Evolutionary conservation across 2,888 invertebrate species (phyloP).

Genomic region (Mayetiola destructor): DNA sequence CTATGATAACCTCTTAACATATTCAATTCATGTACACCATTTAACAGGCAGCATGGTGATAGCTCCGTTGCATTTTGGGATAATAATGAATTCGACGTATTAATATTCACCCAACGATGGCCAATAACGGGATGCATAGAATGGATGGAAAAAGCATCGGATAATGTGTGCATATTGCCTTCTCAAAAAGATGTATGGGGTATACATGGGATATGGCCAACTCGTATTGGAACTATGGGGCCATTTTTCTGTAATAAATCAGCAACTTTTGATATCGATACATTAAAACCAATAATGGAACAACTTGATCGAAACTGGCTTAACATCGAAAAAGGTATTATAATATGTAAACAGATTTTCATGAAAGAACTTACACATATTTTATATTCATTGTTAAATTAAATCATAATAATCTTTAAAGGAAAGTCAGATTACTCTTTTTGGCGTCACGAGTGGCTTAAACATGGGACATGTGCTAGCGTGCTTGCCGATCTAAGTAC

Average conservation of each 20-base stretch:
- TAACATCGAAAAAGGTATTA: slow-evolving; percentile 47
- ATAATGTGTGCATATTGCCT: slow-evolving; percentile 51
- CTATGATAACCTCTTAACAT: too few relatives aligned
- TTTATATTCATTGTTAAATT: neutral
- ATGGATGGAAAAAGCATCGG: slow-evolving; percentile 47
- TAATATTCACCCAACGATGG: slow-evolving; percentile 73
- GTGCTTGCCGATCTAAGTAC: slow-evolving; percentile 40
- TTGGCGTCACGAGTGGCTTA: slow-evolving; percentile 71
- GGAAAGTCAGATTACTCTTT: slow-evolving; percentile 39
- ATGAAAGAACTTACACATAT: neutral
- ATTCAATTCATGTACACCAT: too few relatives aligned
- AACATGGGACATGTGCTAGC: slow-evolving; percentile 69
- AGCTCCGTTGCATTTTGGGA: too few relatives aligned
- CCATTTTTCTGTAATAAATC: slow-evolving; percentile 58
- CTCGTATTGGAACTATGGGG: slow-evolving; percentile 48
- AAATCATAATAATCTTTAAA: slow-evolving; percentile 8
- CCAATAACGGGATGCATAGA: slow-evolving; percentile 55
- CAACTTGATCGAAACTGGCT: slow-evolving; percentile 52
- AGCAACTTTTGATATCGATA: slow-evolving; percentile 47
- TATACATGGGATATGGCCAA: slow-evolving; percentile 75
- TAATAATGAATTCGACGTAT: slow-evolving; percentile 51
- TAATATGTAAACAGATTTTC: too few relatives aligned
- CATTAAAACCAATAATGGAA: slow-evolving; percentile 42
- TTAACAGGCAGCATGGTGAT: too few relatives aligned
- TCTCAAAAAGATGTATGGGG: slow-evolving; percentile 50